These are phyloP conservation scores for Cichlasoma orientale DNA, from an alignment of 2,797 vertebrate genomes.

Conservation along the genomic window DNA sequence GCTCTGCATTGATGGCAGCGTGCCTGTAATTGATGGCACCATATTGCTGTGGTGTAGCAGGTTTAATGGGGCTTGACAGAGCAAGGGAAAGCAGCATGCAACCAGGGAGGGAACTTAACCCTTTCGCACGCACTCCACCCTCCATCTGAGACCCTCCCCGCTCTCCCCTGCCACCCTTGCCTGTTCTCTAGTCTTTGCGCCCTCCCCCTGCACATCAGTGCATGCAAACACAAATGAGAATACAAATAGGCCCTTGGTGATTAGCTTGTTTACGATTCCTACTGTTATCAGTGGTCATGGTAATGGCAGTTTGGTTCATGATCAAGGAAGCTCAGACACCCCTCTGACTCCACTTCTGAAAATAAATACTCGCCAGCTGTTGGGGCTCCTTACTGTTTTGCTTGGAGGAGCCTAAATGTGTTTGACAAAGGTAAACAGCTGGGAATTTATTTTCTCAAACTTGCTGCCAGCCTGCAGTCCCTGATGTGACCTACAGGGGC, in stretches of 20 bases:
- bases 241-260: constrained; percentile 62
- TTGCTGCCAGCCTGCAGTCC: constrained; percentile 36
- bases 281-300: constrained; percentile 61
- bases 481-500: constrained; percentile 59
- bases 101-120: constrained; percentile 78
- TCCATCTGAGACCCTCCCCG: background rate
- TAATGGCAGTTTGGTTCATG: constrained; percentile 57
- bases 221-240: constrained; percentile 56
- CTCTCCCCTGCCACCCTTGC: background rate
- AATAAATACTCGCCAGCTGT: constrained; percentile 64
- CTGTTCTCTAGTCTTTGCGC: background rate
- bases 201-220: constrained; percentile 22
- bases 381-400: constrained; percentile 51
- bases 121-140: constrained; percentile 62
- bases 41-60: constrained; percentile 84
- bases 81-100: constrained; percentile 79
- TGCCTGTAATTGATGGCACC: constrained; percentile 85
- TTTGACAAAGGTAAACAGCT: constrained; percentile 73
- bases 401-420: constrained; percentile 65
- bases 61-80: constrained; percentile 86
- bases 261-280: constrained; percentile 65
- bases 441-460: constrained; percentile 58
- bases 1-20: constrained; percentile 78
- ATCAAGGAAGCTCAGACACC: constrained; percentile 58
- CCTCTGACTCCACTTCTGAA: constrained; percentile 60